Conservation (phyloP, 1,140 invertebrate genomes). For the Nautilus pompilius region DNA sequence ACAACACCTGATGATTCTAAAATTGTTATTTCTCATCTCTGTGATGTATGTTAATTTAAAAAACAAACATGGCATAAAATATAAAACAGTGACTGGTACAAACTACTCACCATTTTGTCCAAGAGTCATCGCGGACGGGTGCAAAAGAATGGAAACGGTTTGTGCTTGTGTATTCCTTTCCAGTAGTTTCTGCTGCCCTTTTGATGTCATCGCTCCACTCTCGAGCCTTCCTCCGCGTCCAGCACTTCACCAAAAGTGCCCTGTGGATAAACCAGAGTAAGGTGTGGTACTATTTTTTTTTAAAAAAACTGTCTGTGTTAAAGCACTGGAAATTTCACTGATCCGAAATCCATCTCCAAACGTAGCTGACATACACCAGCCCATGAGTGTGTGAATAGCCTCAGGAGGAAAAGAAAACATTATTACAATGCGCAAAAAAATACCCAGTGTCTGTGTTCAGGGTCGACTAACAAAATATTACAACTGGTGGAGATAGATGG, state of each 20-base stretch:
- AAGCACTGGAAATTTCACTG: too few species aligned
- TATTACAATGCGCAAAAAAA: too few species aligned
- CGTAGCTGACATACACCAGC: too few species aligned
- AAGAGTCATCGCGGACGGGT: slow-evolving; percentile 67
- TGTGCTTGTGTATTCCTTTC: slow-evolving; percentile 62
- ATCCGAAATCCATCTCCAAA: too few species aligned
- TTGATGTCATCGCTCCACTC: slow-evolving; percentile 81
- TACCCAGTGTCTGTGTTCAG: too few species aligned
- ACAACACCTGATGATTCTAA: too few species aligned
- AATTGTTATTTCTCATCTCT: neutral
- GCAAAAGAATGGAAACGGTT: slow-evolving; percentile 83
- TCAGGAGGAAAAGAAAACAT: too few species aligned
- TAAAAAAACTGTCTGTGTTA: too few species aligned
- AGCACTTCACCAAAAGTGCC: slow-evolving; percentile 82
- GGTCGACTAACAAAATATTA: too few species aligned
- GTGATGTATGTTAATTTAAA: neutral
- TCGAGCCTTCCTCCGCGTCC: slow-evolving; percentile 77
- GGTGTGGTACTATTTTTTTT: too few species aligned
- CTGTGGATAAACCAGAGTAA: slow-evolving; percentile 55
- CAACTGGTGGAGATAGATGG: too few species aligned
- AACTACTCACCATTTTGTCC: slow-evolving; percentile 63
- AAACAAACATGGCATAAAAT: neutral
- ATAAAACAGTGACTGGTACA: neutral
- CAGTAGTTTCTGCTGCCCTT: slow-evolving; percentile 65
- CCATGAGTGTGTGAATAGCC: too few species aligned